Evolutionary conservation across 2,113 vertebrate species (phyloP).

Genomic region (Cephalopterus ornatus): DNA sequence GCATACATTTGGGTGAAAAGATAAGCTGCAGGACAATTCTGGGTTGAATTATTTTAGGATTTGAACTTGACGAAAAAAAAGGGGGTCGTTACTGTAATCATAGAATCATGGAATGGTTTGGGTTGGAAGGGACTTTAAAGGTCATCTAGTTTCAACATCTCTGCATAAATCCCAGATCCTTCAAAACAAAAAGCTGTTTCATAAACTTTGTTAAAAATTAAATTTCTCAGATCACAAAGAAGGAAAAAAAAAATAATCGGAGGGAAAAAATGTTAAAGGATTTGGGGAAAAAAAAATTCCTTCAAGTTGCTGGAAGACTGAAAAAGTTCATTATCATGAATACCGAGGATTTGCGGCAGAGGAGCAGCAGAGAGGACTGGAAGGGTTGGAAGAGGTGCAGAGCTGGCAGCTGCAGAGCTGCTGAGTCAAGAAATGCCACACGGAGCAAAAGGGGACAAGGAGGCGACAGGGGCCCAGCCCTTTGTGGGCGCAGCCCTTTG

Average conservation of each 20-base stretch:
- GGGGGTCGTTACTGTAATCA: not conserved
- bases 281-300: not conserved
- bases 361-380: not conserved
- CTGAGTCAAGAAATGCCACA: not conserved
- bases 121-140: not conserved
- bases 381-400: not conserved
- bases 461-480: fast-evolving
- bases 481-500: fast-evolving
- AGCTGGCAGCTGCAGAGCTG: not conserved
- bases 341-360: not conserved
- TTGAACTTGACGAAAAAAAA: not conserved
- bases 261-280: not conserved
- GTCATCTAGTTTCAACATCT: not conserved
- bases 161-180: not conserved
- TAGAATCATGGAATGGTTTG: not conserved
- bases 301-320: not conserved
- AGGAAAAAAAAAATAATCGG: not conserved
- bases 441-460: not conserved
- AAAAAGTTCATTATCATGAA: not conserved
- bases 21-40: not conserved
- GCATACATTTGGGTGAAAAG: not conserved
- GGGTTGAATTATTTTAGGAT: conserved; percentile 7
- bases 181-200: not conserved
- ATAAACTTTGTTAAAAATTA: not conserved
- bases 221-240: not conserved